Percentiles rank a stretch among this genome's conserved stretches.
phyloP scores from a whole-genome alignment of 2,888 invertebrate species.

The Drosophila pseudotalamancana region DNA sequence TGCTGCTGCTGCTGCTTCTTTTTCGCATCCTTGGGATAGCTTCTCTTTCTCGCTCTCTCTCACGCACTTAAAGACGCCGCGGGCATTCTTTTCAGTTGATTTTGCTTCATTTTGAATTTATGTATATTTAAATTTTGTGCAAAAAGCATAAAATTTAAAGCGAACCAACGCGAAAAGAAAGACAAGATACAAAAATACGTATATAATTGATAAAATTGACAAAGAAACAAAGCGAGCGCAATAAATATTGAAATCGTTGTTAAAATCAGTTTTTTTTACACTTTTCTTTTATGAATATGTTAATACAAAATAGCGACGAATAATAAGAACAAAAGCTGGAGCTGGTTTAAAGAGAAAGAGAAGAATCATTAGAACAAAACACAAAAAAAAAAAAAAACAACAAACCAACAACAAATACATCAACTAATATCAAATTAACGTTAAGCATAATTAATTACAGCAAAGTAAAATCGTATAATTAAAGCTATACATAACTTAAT shows the following conservation, averaged over 20 bases:
- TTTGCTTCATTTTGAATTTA: slow-evolving; percentile 52
- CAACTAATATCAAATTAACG: slow-evolving; percentile 76
- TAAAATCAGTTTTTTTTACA: slow-evolving; percentile 37
- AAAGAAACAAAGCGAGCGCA: slow-evolving; percentile 25
- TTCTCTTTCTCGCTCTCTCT: slow-evolving; percentile 16
- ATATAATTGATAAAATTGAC: slow-evolving; percentile 17
- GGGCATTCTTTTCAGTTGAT: slow-evolving; percentile 31
- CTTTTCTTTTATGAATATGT: slow-evolving; percentile 37
- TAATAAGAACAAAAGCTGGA: slow-evolving; percentile 67
- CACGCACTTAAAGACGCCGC: slow-evolving; percentile 45
- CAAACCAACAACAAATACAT: slow-evolving; percentile 57
- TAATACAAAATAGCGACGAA: slow-evolving; percentile 54
- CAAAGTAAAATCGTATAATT: slow-evolving; percentile 46
- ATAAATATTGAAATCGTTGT: slow-evolving; percentile 32
- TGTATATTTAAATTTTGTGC: slow-evolving; percentile 66
- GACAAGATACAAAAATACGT: slow-evolving; percentile 23
- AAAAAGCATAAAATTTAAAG: slow-evolving; percentile 59
- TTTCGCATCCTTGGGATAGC: slow-evolving; percentile 39
- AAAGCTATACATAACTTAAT: slow-evolving; percentile 58
- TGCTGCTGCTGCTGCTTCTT: slow-evolving; percentile 12
- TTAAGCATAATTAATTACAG: slow-evolving; percentile 65
- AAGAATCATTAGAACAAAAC: slow-evolving; percentile 58
- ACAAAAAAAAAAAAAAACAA: slow-evolving; percentile 52
- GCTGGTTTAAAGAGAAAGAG: slow-evolving; percentile 59
- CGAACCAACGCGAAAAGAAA: slow-evolving; percentile 39